These are phyloP conservation scores for Chorisops tibialis DNA, from an alignment of 2,888 invertebrate species.

Conservation along the genomic window DNA sequence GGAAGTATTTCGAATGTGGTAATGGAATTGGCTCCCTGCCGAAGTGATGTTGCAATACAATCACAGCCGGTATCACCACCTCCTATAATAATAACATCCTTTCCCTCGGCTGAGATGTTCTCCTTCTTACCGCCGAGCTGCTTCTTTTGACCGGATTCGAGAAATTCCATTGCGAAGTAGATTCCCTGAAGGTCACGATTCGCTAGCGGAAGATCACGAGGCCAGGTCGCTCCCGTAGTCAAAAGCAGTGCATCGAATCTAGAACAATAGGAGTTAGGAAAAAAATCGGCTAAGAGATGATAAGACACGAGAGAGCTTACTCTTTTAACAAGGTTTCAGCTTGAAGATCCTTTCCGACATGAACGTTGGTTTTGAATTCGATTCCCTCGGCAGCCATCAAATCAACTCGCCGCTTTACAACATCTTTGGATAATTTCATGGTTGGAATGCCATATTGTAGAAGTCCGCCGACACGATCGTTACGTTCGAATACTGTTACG, in stretches of 20 bases:
- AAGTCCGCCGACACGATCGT: conserved; percentile 91
- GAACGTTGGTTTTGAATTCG: conserved; percentile 79
- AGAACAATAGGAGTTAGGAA: neutral
- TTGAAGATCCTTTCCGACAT: conserved; percentile 88
- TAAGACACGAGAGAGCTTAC: conserved; percentile 48
- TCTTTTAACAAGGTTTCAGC: conserved; percentile 66
- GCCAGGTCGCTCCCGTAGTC: conserved; percentile 95
- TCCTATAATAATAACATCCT: conserved; percentile 90
- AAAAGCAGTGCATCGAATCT: conserved; percentile 84
- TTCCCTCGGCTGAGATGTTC: conserved; percentile 80
- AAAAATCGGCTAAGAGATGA: neutral
- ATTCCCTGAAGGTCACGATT: conserved; percentile 89
- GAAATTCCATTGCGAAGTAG: conserved; percentile 96
- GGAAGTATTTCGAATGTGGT: conserved; percentile 97
- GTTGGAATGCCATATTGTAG: conserved; percentile 98
- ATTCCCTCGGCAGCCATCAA: conserved; percentile 88
- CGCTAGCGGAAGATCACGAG: conserved; percentile 81
- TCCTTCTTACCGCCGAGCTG: conserved; percentile 68
- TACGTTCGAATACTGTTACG: conserved; percentile 96
- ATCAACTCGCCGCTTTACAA: conserved; percentile 84
- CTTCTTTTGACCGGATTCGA: conserved; percentile 95
- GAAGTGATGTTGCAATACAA: conserved; percentile 95
- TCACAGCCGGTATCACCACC: conserved; percentile 91
- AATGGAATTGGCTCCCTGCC: conserved; percentile 83
- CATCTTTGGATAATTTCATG: conserved; percentile 95